Evolutionary conservation across 2,888 invertebrate species (phyloP).

Genomic region (Bellardia pandia): DNA sequence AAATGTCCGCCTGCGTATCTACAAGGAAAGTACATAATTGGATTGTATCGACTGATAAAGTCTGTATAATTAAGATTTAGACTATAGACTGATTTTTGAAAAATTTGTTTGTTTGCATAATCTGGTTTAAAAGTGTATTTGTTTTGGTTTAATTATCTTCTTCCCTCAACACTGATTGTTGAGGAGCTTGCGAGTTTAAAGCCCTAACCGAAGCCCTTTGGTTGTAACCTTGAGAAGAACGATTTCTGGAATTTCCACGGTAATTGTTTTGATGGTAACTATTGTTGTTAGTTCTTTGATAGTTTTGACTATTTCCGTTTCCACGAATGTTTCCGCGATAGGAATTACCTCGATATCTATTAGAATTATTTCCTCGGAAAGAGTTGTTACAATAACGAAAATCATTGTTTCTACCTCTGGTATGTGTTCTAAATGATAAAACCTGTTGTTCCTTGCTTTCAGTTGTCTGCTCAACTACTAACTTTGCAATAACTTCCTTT

Average conservation of each 20-base stretch:
- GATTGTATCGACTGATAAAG: not conserved
- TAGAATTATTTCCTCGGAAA: too few relatives aligned
- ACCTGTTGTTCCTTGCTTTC: too few relatives aligned
- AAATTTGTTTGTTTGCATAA: not conserved
- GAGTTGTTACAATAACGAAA: too few relatives aligned
- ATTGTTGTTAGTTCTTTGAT: not conserved
- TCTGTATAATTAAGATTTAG: constrained; percentile 19
- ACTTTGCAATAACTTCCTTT: not conserved
- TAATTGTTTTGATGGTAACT: not conserved
- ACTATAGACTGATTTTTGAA: constrained; percentile 17
- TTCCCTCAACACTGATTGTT: not conserved
- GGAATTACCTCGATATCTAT: too few relatives aligned
- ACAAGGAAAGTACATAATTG: constrained; percentile 18
- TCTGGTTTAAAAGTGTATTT: not conserved
- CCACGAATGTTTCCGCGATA: too few relatives aligned
- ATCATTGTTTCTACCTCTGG: too few relatives aligned
- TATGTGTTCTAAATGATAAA: too few relatives aligned
- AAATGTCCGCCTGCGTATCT: constrained; percentile 14
- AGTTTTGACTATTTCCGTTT: too few relatives aligned
- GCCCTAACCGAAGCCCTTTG: not conserved
- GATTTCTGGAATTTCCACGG: not conserved
- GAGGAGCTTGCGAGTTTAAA: constrained; percentile 29
- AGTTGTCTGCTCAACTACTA: too few relatives aligned
- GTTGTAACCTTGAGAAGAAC: not conserved
- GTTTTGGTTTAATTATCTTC: not conserved